Evolutionary conservation across 1,140 invertebrate species (phyloP).

Genomic region (Colletes gigas): DNA sequence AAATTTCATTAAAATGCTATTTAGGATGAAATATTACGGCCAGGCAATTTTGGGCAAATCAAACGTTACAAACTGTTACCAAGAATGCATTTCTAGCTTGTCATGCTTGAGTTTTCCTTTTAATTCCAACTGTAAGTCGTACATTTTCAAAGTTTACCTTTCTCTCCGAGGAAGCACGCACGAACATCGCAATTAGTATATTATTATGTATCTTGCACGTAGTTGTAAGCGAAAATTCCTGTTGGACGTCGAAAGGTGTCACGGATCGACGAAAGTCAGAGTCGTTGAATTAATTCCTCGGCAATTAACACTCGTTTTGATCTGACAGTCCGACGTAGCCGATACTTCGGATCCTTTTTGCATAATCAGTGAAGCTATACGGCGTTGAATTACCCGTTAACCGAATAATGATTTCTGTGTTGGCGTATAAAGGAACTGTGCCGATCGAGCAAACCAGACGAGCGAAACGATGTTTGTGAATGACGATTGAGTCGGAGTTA

Average conservation of each 20-base stretch:
- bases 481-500: constrained; percentile 55
- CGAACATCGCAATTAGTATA: too few species aligned
- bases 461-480: constrained; percentile 17
- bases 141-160: too few species aligned
- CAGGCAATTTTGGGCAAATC: too few species aligned
- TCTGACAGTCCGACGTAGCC: not conserved
- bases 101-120: too few species aligned
- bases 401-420: constrained; percentile 36
- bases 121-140: too few species aligned
- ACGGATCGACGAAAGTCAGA: constrained; percentile 28
- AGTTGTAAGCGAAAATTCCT: too few species aligned
- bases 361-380: constrained; percentile 61
- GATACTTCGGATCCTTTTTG: constrained; percentile 13
- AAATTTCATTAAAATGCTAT: too few species aligned
- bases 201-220: too few species aligned
- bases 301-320: constrained; percentile 59
- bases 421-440: constrained; percentile 18
- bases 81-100: too few species aligned
- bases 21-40: too few species aligned
- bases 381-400: constrained; percentile 23
- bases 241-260: not conserved
- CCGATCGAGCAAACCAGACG: not conserved
- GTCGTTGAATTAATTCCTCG: constrained; percentile 46
- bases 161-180: too few species aligned
- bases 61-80: too few species aligned